phyloP scores from a whole-genome alignment of 2,888 invertebrate species.

The Metallyticus violacea region DNA sequence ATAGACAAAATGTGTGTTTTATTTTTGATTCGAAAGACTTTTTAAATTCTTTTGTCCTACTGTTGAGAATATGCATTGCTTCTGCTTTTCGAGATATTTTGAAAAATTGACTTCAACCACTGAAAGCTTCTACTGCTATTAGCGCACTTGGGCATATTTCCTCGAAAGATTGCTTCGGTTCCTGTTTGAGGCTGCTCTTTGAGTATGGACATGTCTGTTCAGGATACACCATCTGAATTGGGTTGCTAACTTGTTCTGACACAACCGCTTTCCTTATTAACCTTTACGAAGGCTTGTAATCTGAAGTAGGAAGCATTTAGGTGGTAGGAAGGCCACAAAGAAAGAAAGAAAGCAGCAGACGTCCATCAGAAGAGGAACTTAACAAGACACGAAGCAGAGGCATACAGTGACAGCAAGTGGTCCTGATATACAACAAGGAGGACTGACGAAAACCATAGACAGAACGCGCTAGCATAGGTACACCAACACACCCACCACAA shows the following conservation, averaged over 20 bases:
- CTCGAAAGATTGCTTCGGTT: no score
- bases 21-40: no score
- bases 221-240: background rate
- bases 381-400: constrained; percentile 13
- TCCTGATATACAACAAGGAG: constrained; percentile 3
- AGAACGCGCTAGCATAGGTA: background rate
- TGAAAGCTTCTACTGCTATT: no score
- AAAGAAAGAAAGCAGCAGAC: constrained; percentile 4
- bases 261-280: background rate
- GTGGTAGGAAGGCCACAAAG: background rate
- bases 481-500: background rate
- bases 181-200: background rate
- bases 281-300: background rate
- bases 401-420: background rate
- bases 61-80: no score
- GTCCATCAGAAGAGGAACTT: background rate
- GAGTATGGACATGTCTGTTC: background rate
- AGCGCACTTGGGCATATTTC: no score
- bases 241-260: background rate
- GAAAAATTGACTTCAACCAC: no score
- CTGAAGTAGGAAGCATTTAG: background rate
- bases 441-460: constrained; percentile 1
- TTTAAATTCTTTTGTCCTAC: no score
- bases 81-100: no score
- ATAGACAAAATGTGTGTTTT: no score